Base-by-base conservation (phyloP, 2,797 vertebrate genomes). In the Hipposideros larvatus region DNA sequence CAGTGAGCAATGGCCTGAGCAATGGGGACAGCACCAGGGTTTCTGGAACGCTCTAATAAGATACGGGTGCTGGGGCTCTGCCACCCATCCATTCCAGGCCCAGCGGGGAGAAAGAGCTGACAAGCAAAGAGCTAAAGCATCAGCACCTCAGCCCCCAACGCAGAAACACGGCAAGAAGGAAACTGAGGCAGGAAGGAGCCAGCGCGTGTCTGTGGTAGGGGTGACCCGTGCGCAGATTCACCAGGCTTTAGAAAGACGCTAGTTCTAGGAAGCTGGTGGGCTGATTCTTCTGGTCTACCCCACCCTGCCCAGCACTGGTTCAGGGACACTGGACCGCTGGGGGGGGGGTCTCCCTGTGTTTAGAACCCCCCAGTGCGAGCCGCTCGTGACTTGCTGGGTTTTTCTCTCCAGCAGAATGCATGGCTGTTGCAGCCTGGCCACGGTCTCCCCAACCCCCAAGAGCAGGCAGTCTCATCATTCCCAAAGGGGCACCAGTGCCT, bases 1-100 rank as follows among this genome's bases (percentile, higher is more conserved):
- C 18, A 34, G 63, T 53, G 61, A 55, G 13, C n/a, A 37, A 41
- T 34, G 68, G 63, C 66, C 66, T 84, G 90, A 91, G 92, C 65
- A 37, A 7, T n/a, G 89, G 61, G 43, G 34, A 15, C 7, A 57
- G 5, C 28, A 11, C 10, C 7, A 15, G 51, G 24, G 46, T 68
- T 74, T 66, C 88, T 77, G 68, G 78, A 90, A 66, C 19, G 7
- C 53, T 86, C 79, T 63, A 5, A 51, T 21, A 34, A 53, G 55
- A 24, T 5, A 16, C 26, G 1, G 0, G 2, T 28, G 51, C 14
- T n/a, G 7, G 28, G n/a, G 83, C 37, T 68, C 71, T 73, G 57
- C 46, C 8, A 48, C 4, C 31, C 16, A 2, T 26, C 14, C 22
- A 26, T 19, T 61, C 51, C 43, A 84, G 70, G 71, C 24, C 31